Evolutionary conservation across 2,888 invertebrate genomes (phyloP).

Genomic region (Megaustenia siamemsis): DNA sequence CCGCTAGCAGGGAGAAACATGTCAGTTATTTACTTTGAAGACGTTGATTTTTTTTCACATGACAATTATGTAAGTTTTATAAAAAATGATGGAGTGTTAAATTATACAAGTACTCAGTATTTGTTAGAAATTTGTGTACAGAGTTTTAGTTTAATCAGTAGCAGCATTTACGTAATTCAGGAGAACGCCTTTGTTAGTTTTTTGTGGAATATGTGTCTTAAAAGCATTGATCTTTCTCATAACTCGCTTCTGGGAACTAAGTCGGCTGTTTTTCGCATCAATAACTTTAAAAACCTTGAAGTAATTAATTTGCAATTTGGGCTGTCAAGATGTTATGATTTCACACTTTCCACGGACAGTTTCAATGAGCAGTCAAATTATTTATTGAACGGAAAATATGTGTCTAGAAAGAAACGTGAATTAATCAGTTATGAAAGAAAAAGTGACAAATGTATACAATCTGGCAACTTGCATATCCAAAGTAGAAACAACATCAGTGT

Average conservation of each 20-base stretch:
- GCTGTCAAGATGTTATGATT: background rate
- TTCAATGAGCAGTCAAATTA: background rate
- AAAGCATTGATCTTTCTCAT: slow-evolving; percentile 4
- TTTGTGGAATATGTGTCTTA: slow-evolving; percentile 12
- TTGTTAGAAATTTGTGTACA: slow-evolving; percentile 28
- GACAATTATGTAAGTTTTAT: background rate
- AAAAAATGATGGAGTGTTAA: background rate
- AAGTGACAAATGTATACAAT: background rate
- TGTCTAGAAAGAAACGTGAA: no score
- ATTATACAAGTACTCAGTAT: background rate
- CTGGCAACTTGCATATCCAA: background rate
- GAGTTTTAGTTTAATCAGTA: background rate
- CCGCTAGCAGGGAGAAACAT: slow-evolving; percentile 17
- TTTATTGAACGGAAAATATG: no score
- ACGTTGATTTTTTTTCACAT: background rate
- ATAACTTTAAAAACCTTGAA: slow-evolving; percentile 25
- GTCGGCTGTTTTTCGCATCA: background rate
- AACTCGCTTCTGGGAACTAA: slow-evolving; percentile 6
- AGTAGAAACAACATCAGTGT: background rate
- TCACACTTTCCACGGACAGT: background rate
- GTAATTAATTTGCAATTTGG: background rate
- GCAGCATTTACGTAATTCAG: background rate
- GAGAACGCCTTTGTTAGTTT: background rate
- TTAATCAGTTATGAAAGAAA: background rate
- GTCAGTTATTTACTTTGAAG: background rate